These are phyloP conservation scores for Brachirus orientalis DNA, from an alignment of 2,113 vertebrate genomes.

Conservation along the genomic window DNA sequence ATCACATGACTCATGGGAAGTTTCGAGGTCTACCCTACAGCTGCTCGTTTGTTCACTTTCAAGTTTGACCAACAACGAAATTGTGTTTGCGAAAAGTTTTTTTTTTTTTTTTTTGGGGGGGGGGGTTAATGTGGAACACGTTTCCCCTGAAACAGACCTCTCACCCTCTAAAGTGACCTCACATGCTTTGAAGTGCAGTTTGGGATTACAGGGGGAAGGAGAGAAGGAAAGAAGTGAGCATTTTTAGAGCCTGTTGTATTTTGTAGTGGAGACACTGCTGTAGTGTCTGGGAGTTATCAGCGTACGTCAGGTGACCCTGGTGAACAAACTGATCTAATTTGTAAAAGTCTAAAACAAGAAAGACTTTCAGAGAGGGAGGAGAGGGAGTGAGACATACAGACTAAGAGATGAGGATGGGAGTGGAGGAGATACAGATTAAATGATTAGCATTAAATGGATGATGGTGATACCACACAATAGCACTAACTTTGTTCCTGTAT, in stretches of 20 bases:
- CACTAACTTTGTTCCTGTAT: too few species aligned
- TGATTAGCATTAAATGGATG: too few species aligned
- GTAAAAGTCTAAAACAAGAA: constrained; percentile 34
- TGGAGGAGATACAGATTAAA: constrained; percentile 23
- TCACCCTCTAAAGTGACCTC: constrained; percentile 43
- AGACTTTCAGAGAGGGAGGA: constrained; percentile 10
- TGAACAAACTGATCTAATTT: constrained; percentile 47
- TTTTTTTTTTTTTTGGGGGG: constrained; percentile 3
- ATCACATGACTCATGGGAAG: constrained; percentile 27
- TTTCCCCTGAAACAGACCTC: constrained; percentile 50
- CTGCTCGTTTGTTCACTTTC: neutral
- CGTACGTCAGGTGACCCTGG: constrained; percentile 29
- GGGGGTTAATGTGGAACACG: constrained; percentile 59
- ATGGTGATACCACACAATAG: too few species aligned
- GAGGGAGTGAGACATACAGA: constrained; percentile 29
- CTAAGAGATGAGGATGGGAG: constrained; percentile 28
- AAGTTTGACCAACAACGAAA: neutral
- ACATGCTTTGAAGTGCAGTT: too few species aligned
- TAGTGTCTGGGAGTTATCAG: constrained; percentile 17
- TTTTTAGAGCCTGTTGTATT: constrained; percentile 1
- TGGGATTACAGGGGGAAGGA: neutral
- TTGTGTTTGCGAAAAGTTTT: neutral
- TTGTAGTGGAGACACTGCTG: constrained; percentile 19
- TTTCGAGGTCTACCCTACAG: neutral
- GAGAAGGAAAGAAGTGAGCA: neutral